Evolutionary conservation across 2,888 invertebrate species (phyloP), one percentile per base, ranked within the genome.

Genomic region (Chesias legatella): DNA sequence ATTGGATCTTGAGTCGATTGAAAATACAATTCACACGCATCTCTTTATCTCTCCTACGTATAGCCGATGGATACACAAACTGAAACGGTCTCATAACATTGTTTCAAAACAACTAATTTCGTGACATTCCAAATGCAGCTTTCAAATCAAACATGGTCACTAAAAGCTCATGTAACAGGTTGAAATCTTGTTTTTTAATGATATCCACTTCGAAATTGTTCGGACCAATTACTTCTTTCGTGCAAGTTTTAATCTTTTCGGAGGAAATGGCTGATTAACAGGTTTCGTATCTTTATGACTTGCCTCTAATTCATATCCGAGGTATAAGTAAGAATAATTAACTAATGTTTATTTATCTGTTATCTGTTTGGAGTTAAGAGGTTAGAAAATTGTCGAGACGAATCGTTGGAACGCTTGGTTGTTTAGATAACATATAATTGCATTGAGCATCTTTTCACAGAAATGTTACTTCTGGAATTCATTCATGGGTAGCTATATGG

Each of bases 221-320:
- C 55, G 58, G 58, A 65, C 66, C 65, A 73, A 73, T 75, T 72
- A 70, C 59, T 67, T 63, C 67, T 67, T 63, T 62, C 61, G 66
- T 71, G 45, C 45, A 36, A 61, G 62, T 66, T 74, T 69, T 71
- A 70, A 76, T 69, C 63, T 68, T 64, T 73, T 60, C 57, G 41
- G 56, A 74, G 79, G 80, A 81, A 78, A 72, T 71, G 48, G 49
- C 69, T 77, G 71, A 80, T 79, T 81, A 79, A 77, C 78, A 74
- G 66, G 68, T 73, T 67, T 63, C 55, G 66, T 74, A 71, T 72
- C 67, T 74, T 64, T 68, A 73, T 67, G 67, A 71, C 63, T 49
- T 38, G 49, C 40, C 55, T 60, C 67, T 73, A 77, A 76, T 71
- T 74, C 74, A 74, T 56, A 62, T 63, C 53, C 60, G 57, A 56